Base-by-base conservation (phyloP, 2,113 vertebrate genomes). In the Mobula hypostoma region DNA sequence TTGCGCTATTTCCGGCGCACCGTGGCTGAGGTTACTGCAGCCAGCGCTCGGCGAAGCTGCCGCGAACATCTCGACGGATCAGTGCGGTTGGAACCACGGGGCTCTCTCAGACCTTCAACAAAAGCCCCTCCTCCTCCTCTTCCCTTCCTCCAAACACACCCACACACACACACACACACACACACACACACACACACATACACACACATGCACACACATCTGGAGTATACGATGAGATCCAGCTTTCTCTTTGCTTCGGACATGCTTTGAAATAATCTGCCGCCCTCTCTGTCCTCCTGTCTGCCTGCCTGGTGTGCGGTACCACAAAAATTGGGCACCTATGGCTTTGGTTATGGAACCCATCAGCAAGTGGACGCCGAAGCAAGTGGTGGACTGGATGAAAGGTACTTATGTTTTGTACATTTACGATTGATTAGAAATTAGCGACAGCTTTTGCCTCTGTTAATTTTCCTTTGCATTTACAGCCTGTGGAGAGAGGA, bases 311-410 rank as follows among this genome's bases (percentile, higher is more conserved):
- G 95, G 95, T 95, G 96, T 92, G 97, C n/a, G 40, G 15, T 19
- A 29, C 96, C 96, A 97, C 96, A 97, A 96, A 97, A 97, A 96
- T 97, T 98, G 96, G 97, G 97, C 95, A 96, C 96, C 96, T 97
- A 98, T 98, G 98, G 98, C 98, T 97, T 96, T 98, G 96, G 97
- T 98, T 95, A 98, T 97, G 97, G 97, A 98, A 97, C 97, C 98
- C 96, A 98, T 98, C 97, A 98, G 97, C 97, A 99, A 98, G 98
- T 98, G 98, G 98, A 98, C 97, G 95, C 97, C 97, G 96, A 98
- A 98, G 97, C 97, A 98, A 96, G 98, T 98, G 95, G 97, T 98
- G 96, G 98, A 98, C 96, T 98, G 97, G 97, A 98, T 97, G 98
- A 98, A 98, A 98, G 98, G 98, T 98, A 98, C 68, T 94, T 7